These are phyloP conservation scores for Enteromius radiatus DNA, from an alignment of 2,797 vertebrate genomes.

Conservation along the genomic window DNA sequence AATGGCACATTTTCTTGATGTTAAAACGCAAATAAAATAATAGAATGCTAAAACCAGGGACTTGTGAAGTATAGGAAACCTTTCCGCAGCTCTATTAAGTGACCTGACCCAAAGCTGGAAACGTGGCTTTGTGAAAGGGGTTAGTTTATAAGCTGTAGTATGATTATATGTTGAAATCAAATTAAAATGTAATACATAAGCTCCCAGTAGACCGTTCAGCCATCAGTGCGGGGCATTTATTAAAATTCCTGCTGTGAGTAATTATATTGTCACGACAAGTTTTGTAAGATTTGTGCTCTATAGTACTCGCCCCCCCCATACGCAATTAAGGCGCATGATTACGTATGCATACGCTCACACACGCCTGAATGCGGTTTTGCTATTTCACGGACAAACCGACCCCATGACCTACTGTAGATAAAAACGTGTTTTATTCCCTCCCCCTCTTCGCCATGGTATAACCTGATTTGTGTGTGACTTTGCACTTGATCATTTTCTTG, in stretches of 20 bases:
- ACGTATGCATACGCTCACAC: slow-evolving; percentile 44
- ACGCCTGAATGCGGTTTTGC: background rate
- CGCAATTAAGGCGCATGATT: slow-evolving; percentile 43
- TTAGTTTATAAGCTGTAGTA: slow-evolving; percentile 66
- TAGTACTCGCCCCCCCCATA: slow-evolving; percentile 61
- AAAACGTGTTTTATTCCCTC: background rate
- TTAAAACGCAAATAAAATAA: slow-evolving; percentile 16
- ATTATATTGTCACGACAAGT: slow-evolving; percentile 76
- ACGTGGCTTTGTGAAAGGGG: slow-evolving; percentile 58
- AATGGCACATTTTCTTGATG: slow-evolving; percentile 12
- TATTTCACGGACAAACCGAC: background rate
- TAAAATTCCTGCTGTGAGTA: slow-evolving; percentile 74
- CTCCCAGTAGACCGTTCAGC: slow-evolving; percentile 65
- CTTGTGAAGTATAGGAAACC: background rate
- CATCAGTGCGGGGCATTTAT: slow-evolving; percentile 69
- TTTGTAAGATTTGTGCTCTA: slow-evolving; percentile 72
- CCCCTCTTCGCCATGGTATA: background rate
- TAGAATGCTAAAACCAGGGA: slow-evolving; percentile 4
- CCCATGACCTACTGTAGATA: background rate
- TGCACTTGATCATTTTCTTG: slow-evolving; percentile 73
- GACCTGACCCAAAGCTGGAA: slow-evolving; percentile 46
- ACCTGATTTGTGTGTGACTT: slow-evolving; percentile 70
- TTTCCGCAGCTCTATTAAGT: slow-evolving; percentile 55
- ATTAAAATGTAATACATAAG: slow-evolving; percentile 69
- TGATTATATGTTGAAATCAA: slow-evolving; percentile 72